phyloP scores from a whole-genome alignment of 2,888 invertebrate genomes.

The Torymus tubicola region DNA sequence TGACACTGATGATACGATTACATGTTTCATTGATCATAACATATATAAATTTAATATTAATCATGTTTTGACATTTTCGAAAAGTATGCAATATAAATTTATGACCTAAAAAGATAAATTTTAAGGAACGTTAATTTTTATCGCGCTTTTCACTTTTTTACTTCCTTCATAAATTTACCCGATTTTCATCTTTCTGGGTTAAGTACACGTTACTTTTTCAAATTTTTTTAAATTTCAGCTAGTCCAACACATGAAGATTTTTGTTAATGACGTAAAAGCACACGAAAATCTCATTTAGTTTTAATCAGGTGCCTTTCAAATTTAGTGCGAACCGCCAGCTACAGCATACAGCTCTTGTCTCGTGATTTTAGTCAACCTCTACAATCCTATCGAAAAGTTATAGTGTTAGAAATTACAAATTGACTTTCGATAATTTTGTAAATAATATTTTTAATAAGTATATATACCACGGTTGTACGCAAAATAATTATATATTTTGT shows the following conservation, averaged over 20 bases:
- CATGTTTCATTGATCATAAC: no score
- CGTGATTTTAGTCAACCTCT: no score
- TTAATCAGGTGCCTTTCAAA: not conserved
- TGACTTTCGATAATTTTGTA: no score
- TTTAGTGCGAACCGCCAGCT: not conserved
- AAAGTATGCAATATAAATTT: not conserved
- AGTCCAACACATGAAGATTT: not conserved
- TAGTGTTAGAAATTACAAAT: no score
- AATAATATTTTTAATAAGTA: no score
- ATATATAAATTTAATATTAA: no score
- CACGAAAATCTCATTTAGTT: not conserved
- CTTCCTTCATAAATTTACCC: not conserved
- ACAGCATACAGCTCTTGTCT: no score
- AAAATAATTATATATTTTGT: no score
- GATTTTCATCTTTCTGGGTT: conserved; percentile 24
- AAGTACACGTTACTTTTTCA: conserved; percentile 14
- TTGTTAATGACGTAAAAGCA: not conserved
- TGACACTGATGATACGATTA: no score
- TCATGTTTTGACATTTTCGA: no score
- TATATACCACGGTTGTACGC: no score
- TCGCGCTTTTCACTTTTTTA: conserved; percentile 13
- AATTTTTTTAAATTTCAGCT: conserved; percentile 12
- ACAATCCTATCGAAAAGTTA: no score
- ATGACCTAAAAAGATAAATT: conserved; percentile 4
- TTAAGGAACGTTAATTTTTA: conserved; percentile 2